phyloP scores from a whole-genome alignment of 1,140 invertebrate genomes.

The Wiebesia pumilae region DNA sequence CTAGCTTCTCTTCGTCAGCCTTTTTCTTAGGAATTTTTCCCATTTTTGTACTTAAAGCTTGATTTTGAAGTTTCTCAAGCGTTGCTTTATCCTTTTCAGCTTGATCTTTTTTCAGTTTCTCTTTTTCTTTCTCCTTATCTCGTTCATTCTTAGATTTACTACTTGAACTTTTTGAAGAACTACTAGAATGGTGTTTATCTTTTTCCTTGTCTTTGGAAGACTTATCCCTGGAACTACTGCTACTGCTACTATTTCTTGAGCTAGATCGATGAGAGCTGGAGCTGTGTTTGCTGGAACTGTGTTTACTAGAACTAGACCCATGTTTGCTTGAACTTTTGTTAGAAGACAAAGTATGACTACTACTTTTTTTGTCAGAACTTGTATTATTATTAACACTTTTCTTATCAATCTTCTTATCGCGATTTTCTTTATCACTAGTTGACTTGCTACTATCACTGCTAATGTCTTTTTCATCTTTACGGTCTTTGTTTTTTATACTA shows the following conservation, averaged over 20 bases:
- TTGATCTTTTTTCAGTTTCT: slow-evolving; percentile 74
- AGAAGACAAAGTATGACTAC: slow-evolving; percentile 75
- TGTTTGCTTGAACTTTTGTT: slow-evolving; percentile 76
- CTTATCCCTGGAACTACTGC: slow-evolving; percentile 65
- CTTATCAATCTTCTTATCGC: slow-evolving; percentile 69
- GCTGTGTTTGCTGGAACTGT: slow-evolving; percentile 63
- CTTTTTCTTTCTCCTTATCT: slow-evolving; percentile 73
- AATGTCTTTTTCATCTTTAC: slow-evolving; percentile 59
- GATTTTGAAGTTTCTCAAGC: slow-evolving; percentile 79
- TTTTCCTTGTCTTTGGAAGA: slow-evolving; percentile 71
- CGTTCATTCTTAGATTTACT: slow-evolving; percentile 66
- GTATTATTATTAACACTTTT: slow-evolving; percentile 62
- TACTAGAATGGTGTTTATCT: slow-evolving; percentile 70
- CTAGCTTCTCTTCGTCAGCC: slow-evolving; percentile 69
- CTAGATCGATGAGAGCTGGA: slow-evolving; percentile 72
- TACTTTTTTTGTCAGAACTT: slow-evolving; percentile 72
- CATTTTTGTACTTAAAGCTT: slow-evolving; percentile 79
- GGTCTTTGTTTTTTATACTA: slow-evolving; percentile 67
- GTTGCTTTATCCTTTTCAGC: slow-evolving; percentile 82
- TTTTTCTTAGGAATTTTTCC: slow-evolving; percentile 86
- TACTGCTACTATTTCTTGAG: slow-evolving; percentile 61
- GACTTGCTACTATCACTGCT: slow-evolving; percentile 65
- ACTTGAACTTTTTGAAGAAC: slow-evolving; percentile 63
- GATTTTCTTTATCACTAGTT: slow-evolving; percentile 71
- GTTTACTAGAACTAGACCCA: slow-evolving; percentile 67